Evolutionary conservation across 2,888 invertebrate species (phyloP), one percentile per base, ranked within the genome.

Genomic region (Dynastes tityus): DNA sequence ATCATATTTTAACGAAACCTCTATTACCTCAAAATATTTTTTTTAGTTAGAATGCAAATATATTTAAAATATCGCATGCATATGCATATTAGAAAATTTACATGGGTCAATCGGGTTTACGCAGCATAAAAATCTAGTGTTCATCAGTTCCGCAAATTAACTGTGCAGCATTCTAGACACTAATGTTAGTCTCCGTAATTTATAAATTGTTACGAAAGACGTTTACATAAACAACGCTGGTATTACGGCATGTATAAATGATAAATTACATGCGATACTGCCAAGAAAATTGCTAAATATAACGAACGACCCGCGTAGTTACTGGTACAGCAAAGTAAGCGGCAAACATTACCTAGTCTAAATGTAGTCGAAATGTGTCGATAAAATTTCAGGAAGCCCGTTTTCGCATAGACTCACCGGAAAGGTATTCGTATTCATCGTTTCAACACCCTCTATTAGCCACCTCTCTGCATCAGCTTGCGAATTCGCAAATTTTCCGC

Each of bases 381-480:
- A 77, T 77, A 77, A 77, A 70, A 77, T 71, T 77, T 77, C 67
- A 53, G 77, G 53, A 45, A 67, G 29, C 61, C 40, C 61, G 22
- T 67, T 65, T 53, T 16, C 22, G 29, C 22, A 13, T 22, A 68
- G 29, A 51, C 68, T 32, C 51, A 53, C 22, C 51, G 29, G 68
- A 27, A 51, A 68, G 68, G 68, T 68, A 68, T 68, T 22, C 37
- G 65, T 37, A 37, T 40, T 65, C 65, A 65, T 65, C n/a, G 65
- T 45, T 67, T 71, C 71, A 37, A 29, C 71, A 53, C 75, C 40
- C 9, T 73, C 13, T 58, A 73, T 45, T 68, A 65, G 37, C 65
- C 2, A 5, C 32, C 32, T 45, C 2, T 45, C 29, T 6, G 29
- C 22, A 53, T 40, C 45, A 58, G 22, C 58, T 45, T 73, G 73